These are phyloP conservation scores for Lycodopsis pacificus DNA, from an alignment of 2,797 vertebrate genomes.

Conservation along the genomic window DNA sequence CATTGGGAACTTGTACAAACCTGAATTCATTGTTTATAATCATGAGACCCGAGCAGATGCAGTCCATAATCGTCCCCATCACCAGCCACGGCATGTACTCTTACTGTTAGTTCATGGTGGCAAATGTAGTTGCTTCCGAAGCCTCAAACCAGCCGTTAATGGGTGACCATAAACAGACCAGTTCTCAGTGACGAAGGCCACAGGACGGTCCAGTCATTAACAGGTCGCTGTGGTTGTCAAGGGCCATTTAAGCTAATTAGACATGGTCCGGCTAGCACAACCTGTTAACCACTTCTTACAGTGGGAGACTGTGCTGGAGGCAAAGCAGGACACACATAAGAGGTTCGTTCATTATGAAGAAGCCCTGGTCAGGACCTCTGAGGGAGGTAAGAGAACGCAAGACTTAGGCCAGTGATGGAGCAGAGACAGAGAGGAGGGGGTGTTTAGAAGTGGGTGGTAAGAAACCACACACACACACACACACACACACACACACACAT, in stretches of 20 bases:
- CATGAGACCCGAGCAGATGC: slow-evolving; percentile 4
- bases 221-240: slow-evolving; percentile 72
- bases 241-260: slow-evolving; percentile 73
- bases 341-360: slow-evolving; percentile 62
- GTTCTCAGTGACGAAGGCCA: slow-evolving; percentile 63
- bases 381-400: slow-evolving; percentile 54
- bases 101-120: slow-evolving; percentile 46
- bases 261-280: slow-evolving; percentile 67
- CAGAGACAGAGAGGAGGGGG: slow-evolving; percentile 36
- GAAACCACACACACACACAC: slow-evolving; percentile 13
- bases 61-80: background rate
- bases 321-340: slow-evolving; percentile 63
- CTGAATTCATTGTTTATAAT: slow-evolving; percentile 5
- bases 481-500: slow-evolving; percentile 32
- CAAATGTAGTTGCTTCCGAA: slow-evolving; percentile 38
- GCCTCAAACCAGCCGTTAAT: slow-evolving; percentile 65
- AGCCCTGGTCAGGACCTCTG: slow-evolving; percentile 56
- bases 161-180: slow-evolving; percentile 69
- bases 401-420: slow-evolving; percentile 52
- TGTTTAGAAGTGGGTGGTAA: slow-evolving; percentile 56
- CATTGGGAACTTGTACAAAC: background rate
- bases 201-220: slow-evolving; percentile 70
- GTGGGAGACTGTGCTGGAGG: slow-evolving; percentile 62
- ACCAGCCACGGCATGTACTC: slow-evolving; percentile 14
- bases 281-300: slow-evolving; percentile 69